These are phyloP conservation scores for Danio jaintianensis DNA, from an alignment of 2,797 vertebrate species.

Conservation along the genomic window DNA sequence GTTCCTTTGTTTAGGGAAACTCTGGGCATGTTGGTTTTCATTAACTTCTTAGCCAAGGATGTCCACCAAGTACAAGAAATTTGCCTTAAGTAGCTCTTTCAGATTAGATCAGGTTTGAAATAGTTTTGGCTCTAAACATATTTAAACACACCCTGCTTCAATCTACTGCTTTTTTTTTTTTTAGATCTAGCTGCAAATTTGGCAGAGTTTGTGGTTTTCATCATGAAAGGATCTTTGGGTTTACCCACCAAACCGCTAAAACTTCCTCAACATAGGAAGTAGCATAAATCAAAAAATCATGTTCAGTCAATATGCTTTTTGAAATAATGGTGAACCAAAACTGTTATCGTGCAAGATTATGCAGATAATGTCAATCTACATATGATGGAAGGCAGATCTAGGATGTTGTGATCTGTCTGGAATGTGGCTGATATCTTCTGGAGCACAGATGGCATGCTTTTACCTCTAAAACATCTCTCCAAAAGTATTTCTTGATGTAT, in stretches of 20 bases:
- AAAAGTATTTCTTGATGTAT: constrained; percentile 62
- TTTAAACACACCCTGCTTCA: background rate
- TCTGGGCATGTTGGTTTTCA: constrained; percentile 51
- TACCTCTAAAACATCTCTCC: constrained; percentile 22
- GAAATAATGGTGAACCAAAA: background rate
- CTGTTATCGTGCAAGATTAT: background rate
- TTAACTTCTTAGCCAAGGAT: constrained; percentile 47
- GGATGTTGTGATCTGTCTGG: background rate
- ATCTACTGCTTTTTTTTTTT: background rate
- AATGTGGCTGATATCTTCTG: constrained; percentile 36
- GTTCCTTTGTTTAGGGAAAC: constrained; percentile 7
- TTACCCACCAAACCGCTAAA: constrained; percentile 5
- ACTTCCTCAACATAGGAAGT: constrained; percentile 11
- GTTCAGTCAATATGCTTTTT: background rate
- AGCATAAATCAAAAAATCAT: background rate
- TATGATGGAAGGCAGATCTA: background rate
- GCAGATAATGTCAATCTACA: too few relatives aligned
- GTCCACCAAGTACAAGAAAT: constrained; percentile 48
- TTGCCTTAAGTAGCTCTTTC: background rate
- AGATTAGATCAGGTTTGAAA: background rate
- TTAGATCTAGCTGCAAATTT: constrained; percentile 3
- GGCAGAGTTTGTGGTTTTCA: constrained; percentile 51
- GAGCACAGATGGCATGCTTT: constrained; percentile 40
- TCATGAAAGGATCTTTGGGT: background rate
- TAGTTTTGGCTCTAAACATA: background rate